Base-by-base conservation (phyloP, 2,888 invertebrate species). In the Lasioglossum zephyrum region DNA sequence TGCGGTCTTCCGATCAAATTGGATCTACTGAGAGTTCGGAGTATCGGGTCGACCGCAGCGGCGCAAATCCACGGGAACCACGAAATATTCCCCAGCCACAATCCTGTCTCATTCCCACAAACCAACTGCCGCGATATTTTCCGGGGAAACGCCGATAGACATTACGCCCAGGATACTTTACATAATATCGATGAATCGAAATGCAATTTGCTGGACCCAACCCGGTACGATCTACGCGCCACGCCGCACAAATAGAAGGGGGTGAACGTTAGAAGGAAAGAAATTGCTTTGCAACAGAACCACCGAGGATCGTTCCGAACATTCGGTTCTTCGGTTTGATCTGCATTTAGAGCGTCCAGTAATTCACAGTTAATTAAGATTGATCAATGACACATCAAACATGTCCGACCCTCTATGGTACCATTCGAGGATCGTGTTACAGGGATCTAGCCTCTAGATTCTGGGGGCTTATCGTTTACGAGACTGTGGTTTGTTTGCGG, bases 1-100 rank as follows among this genome's bases (percentile, higher is more conserved):
- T 92, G 93, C 84, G 92, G 93, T 92, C 90, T 90, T 91, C 91
- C 92, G 92, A 93, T 94, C 93, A 93, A 94, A 94, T 94, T 94
- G 94, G 92, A 94, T 93, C 92, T 91, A 89, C 92, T 91, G 90
- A 92, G 93, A 92, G 92, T 92, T 87, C 85, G 88, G 90, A 90
- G 90, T 92, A 92, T 91, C 89, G 89, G 90, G 88, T 87, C 88
- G 85, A 88, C 89, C 91, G 90, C 91, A 92, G 90, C 90, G 85
- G 89, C 85, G 91, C 92, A 91, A 91, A 91, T 91, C 90, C 91
- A 89, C 85, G 88, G 87, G 86, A 88, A 90, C 90, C 87, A 86
- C 91, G 90, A 90, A 91, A 91, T 91, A 91, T 91, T 88, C 89
- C 86, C 63, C 86, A 13, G 36, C 86, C 89, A 82, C 90, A 88